Conservation (phyloP, 2,797 vertebrate species). For the Masticophis lateralis region DNA sequence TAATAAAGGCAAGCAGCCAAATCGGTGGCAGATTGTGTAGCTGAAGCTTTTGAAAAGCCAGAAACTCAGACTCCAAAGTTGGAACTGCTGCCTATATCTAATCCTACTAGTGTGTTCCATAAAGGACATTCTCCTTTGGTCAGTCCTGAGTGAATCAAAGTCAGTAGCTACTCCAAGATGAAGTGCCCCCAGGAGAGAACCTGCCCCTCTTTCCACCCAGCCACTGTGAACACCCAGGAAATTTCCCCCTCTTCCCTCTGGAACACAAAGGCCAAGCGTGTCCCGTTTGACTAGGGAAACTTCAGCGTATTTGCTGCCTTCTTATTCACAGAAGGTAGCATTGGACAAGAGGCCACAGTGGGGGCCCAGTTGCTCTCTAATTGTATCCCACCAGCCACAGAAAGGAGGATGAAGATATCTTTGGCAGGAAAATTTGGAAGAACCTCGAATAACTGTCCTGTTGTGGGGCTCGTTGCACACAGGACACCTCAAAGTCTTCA, state of each 20-base stretch:
- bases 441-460: constrained; percentile 50
- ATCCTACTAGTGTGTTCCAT: neutral
- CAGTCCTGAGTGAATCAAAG: neutral
- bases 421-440: constrained; percentile 44
- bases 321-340: neutral
- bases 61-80: neutral
- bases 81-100: neutral
- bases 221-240: neutral
- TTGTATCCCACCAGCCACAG: constrained; percentile 31
- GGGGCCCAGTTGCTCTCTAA: neutral
- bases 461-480: constrained; percentile 40
- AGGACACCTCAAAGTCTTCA: neutral
- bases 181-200: neutral
- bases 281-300: no score
- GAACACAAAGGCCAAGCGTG: neutral
- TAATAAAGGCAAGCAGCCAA: neutral
- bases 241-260: neutral
- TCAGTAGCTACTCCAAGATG: neutral
- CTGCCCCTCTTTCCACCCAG: neutral
- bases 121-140: neutral
- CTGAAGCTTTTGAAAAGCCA: neutral
- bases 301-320: no score
- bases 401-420: constrained; percentile 39
- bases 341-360: neutral
- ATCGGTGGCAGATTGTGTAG: neutral